Base-by-base conservation (phyloP, 2,888 invertebrate species). In the Acrobasis suavella region DNA sequence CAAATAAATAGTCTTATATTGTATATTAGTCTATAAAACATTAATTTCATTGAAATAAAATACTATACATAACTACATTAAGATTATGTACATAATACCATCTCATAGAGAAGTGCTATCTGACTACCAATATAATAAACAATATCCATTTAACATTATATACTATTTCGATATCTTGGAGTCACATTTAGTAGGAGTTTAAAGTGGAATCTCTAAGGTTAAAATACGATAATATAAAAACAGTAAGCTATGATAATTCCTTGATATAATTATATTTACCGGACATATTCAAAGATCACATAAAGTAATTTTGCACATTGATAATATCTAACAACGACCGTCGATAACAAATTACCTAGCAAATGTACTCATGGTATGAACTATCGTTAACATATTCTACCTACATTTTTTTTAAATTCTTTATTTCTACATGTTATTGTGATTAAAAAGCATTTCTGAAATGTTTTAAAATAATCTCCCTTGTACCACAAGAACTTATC, bases 21-120 rank as follows among this genome's bases (percentile, higher is more conserved):
- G 91, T 92, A 91, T 91, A 92, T 91, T 91, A 91, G 87, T 92
- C 91, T 92, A 91, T 91, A 91, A 91, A 92, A 91, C 92, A 92
- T 91, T 91, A 91, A 91, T 91, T 91, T 90, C 91, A 89, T 86
- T 85, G 91, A 91, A 92, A 91, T 92, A 91, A 90, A 90, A 90
- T 91, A 89, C 89, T 91, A 90, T 92, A 91, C 91, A 91, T 89
- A 90, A 89, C 90, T 91, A 91, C 85, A 82, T 77, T 89, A 88
- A 84, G 83, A 86, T 83, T 91, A 92, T 92, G 87, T 92, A 92
- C 91, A 91, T 89, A 91, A 91, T 91, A 92, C 91, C 91, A 86
- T 87, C 84, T 86, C 86, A 83, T 80, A 80, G 79, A 80, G 84
- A 83, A 84, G 82, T 81, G 78, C 83, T 83, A 83, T 82, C 81